Evolutionary conservation across 2,888 invertebrate genomes (phyloP).

Genomic region (Eristalis pertinax): DNA sequence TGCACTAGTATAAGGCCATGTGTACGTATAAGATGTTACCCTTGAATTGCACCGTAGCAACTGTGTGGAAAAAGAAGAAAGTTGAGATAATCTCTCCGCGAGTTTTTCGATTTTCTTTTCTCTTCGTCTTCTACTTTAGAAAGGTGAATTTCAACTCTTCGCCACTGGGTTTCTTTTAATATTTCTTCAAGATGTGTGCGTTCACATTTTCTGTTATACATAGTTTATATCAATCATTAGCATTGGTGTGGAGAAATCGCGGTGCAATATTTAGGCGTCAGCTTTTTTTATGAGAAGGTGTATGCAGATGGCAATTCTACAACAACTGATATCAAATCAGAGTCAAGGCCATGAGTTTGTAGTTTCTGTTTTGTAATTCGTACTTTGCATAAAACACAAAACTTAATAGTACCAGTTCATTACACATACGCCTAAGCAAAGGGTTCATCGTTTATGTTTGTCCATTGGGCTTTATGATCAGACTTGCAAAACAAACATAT

Average conservation of each 20-base stretch:
- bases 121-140: constrained; percentile 48
- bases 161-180: background rate
- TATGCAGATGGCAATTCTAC: constrained; percentile 12
- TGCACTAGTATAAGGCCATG: background rate
- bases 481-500: background rate
- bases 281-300: background rate
- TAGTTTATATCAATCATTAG: constrained; percentile 38
- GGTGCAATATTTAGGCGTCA: constrained; percentile 18
- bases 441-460: background rate
- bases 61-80: constrained; percentile 55
- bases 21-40: constrained; percentile 10
- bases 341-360: constrained; percentile 41
- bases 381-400: constrained; percentile 11
- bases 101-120: constrained; percentile 46
- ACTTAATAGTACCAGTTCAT: constrained; percentile 1
- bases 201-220: constrained; percentile 20
- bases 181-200: background rate
- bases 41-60: constrained; percentile 33
- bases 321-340: constrained; percentile 13
- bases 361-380: constrained; percentile 4
- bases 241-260: constrained; percentile 54
- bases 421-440: background rate
- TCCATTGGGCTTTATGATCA: background rate
- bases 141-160: constrained; percentile 68
- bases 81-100: constrained; percentile 41